Evolutionary conservation across 1,140 invertebrate genomes (phyloP).

Genomic region (Whitmania pigra): DNA sequence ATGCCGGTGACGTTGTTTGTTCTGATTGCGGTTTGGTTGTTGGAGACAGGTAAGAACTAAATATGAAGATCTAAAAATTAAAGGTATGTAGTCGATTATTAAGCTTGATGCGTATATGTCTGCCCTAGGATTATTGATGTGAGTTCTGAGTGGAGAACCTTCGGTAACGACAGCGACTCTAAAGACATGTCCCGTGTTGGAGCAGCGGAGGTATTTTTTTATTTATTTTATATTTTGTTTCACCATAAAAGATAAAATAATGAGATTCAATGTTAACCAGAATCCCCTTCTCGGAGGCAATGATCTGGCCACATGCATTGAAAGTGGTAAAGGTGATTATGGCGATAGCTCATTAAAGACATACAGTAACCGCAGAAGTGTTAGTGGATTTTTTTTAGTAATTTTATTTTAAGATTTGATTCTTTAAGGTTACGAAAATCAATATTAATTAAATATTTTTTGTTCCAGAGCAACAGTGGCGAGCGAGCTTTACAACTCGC

Average conservation of each 20-base stretch:
- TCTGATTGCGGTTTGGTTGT: conserved; percentile 96
- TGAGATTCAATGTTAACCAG: conserved; percentile 87
- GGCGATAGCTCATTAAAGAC: conserved; percentile 42
- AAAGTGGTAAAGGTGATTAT: conserved; percentile 56
- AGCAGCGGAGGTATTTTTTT: conserved; percentile 45
- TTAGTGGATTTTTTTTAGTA: conserved; percentile 40
- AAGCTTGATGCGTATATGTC: conserved; percentile 1
- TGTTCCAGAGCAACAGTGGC: conserved; percentile 36
- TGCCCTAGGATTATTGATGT: conserved; percentile 85
- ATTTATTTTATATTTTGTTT: too few relatives aligned
- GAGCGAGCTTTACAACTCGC: conserved; percentile 88
- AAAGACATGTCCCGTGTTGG: conserved; percentile 98
- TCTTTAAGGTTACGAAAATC: too few relatives aligned
- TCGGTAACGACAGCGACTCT: conserved; percentile 92
- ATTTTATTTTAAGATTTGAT: too few relatives aligned
- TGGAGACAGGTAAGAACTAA: conserved; percentile 68
- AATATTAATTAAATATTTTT: background rate
- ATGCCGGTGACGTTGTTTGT: conserved; percentile 97
- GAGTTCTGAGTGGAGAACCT: conserved; percentile 99
- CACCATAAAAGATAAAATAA: conserved; percentile 51
- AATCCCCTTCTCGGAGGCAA: conserved; percentile 62
- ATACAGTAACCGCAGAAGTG: conserved; percentile 81
- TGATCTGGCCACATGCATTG: conserved; percentile 65
- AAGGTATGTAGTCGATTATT: too few relatives aligned
- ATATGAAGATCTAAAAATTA: too few relatives aligned